Evolutionary conservation across 1,140 invertebrate species (phyloP).

Genomic region (Arctopsyche grandis): DNA sequence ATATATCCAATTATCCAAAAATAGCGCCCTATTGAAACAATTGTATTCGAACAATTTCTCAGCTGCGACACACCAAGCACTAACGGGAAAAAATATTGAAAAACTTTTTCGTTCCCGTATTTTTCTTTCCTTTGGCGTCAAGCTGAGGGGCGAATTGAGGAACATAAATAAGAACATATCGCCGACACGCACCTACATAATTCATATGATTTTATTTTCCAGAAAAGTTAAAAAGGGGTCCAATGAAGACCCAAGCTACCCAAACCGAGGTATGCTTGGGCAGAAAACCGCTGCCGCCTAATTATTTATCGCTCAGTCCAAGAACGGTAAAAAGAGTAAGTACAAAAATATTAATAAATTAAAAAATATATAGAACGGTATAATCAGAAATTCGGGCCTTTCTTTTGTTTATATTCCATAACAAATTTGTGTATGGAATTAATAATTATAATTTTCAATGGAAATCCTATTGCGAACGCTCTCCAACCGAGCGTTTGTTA

Average conservation of each 20-base stretch:
- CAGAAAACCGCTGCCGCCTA: slow-evolving; percentile 75
- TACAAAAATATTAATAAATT: neutral
- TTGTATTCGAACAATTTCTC: too few relatives aligned
- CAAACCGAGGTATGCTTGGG: slow-evolving; percentile 84
- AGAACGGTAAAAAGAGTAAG: slow-evolving; percentile 72
- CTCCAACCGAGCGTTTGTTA: neutral
- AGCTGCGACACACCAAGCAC: too few relatives aligned
- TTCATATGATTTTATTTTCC: slow-evolving; percentile 26
- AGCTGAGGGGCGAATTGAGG: too few relatives aligned
- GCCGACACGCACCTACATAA: neutral
- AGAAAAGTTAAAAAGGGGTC: slow-evolving; percentile 84
- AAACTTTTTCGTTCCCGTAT: slow-evolving; percentile 18
- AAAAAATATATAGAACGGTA: slow-evolving; percentile 50
- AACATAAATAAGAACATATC: too few relatives aligned
- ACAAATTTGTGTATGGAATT: slow-evolving; percentile 13
- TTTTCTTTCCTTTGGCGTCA: too few relatives aligned
- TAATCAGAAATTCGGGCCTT: neutral
- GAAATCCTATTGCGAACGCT: neutral
- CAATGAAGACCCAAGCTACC: slow-evolving; percentile 92
- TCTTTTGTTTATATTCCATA: neutral
- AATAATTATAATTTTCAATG: slow-evolving; percentile 6
- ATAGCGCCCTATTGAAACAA: too few relatives aligned
- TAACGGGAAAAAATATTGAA: slow-evolving; percentile 29
- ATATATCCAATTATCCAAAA: too few relatives aligned
- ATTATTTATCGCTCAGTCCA: slow-evolving; percentile 81